These are phyloP conservation scores for Formica aserva DNA, from an alignment of 2,888 invertebrate genomes.

Conservation along the genomic window DNA sequence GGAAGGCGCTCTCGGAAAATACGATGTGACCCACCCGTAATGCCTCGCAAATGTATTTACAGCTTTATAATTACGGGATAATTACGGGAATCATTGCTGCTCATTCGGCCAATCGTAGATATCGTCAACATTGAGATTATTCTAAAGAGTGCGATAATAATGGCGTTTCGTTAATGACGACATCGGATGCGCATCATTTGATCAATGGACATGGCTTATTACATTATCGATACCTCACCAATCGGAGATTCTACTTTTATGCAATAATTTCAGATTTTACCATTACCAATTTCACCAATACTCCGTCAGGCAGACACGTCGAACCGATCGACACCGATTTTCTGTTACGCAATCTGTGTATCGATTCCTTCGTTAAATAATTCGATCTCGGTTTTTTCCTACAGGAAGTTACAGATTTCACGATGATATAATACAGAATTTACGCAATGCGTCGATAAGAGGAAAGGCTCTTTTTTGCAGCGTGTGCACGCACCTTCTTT, in stretches of 20 bases:
- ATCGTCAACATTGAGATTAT: slow-evolving; percentile 55
- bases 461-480: slow-evolving; percentile 27
- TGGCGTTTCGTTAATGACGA: slow-evolving; percentile 57
- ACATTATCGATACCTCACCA: slow-evolving; percentile 48
- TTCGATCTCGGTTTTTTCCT: slow-evolving; percentile 1
- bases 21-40: slow-evolving; percentile 71
- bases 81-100: slow-evolving; percentile 62
- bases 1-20: slow-evolving; percentile 62
- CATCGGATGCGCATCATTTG: slow-evolving; percentile 54
- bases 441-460: slow-evolving; percentile 17
- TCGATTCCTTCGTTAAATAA: neutral
- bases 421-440: neutral
- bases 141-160: slow-evolving; percentile 64
- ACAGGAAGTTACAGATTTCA: slow-evolving; percentile 8
- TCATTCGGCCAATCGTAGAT: slow-evolving; percentile 68
- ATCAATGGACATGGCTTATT: slow-evolving; percentile 63
- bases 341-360: slow-evolving; percentile 50
- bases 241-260: slow-evolving; percentile 7
- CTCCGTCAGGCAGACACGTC: slow-evolving; percentile 54
- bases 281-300: neutral
- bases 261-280: neutral
- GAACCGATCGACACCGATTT: slow-evolving; percentile 64
- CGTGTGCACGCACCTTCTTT: slow-evolving; percentile 36
- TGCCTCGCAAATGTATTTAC: slow-evolving; percentile 63
- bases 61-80: slow-evolving; percentile 45